These are phyloP conservation scores for Ennomos quercinarius DNA, from an alignment of 2,888 invertebrate genomes.

Conservation along the genomic window DNA sequence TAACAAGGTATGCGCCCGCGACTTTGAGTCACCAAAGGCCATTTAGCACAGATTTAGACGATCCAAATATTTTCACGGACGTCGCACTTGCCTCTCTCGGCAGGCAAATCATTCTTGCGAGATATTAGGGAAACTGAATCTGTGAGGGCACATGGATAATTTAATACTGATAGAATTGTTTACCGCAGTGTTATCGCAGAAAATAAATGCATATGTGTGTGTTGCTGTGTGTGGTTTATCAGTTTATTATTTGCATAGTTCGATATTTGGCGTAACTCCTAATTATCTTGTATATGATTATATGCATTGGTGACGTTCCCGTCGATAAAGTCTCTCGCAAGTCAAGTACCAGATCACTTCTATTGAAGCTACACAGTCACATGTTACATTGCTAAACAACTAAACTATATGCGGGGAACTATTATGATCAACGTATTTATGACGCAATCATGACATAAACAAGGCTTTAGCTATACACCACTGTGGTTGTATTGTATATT, in stretches of 20 bases:
- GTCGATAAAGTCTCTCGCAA: constrained; percentile 55
- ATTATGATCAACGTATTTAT: constrained; percentile 42
- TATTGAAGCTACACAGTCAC: constrained; percentile 28
- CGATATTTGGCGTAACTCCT: constrained; percentile 43
- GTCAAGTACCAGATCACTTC: constrained; percentile 52
- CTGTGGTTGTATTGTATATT: too few species aligned
- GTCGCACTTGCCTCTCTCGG: constrained; percentile 66
- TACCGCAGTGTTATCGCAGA: constrained; percentile 33
- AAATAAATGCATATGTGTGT: constrained; percentile 19
- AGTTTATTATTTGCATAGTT: constrained; percentile 40
- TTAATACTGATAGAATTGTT: constrained; percentile 14
- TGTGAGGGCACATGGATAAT: constrained; percentile 5
- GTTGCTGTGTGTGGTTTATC: constrained; percentile 33
- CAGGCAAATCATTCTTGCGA: constrained; percentile 47
- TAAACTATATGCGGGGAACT: constrained; percentile 23
- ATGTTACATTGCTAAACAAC: constrained; percentile 30
- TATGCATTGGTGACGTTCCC: constrained; percentile 49
- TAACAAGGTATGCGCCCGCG: constrained; percentile 56
- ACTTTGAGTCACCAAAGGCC: constrained; percentile 76
- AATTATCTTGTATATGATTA: constrained; percentile 54
- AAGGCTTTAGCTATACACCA: constrained; percentile 38
- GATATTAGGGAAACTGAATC: constrained; percentile 14
- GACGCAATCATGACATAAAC: constrained; percentile 39
- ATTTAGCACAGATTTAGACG: constrained; percentile 77
- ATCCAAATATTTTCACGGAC: constrained; percentile 79